Evolutionary conservation across 2,797 vertebrate genomes (phyloP).

Genomic region (Perodicticus potto): DNA sequence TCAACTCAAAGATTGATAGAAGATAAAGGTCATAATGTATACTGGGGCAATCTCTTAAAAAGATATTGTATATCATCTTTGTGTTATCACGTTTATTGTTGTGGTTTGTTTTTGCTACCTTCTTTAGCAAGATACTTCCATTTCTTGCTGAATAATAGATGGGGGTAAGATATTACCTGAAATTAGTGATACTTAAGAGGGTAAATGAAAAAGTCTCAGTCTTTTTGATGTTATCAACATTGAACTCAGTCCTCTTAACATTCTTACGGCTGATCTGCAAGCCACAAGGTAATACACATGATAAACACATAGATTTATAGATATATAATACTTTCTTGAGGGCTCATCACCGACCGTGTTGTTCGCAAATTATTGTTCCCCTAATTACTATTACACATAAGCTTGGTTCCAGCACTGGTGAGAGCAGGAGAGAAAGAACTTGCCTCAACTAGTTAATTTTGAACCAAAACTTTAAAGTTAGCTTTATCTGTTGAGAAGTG

Average conservation of each 20-base stretch:
- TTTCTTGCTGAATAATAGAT: background rate
- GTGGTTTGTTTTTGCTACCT: background rate
- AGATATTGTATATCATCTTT: background rate
- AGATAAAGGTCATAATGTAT: background rate
- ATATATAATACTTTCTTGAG: background rate
- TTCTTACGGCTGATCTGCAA: background rate
- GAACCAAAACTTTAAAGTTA: background rate
- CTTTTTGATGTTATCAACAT: background rate
- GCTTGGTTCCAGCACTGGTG: background rate
- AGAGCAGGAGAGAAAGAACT: background rate
- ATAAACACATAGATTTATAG: background rate
- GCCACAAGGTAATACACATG: background rate
- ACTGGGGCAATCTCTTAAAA: background rate
- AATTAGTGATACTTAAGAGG: background rate
- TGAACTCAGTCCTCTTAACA: background rate
- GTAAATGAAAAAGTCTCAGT: background rate
- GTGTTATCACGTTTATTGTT: background rate
- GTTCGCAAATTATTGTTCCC: background rate
- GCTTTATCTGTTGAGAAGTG: background rate
- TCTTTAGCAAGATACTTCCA: background rate
- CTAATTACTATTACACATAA: background rate
- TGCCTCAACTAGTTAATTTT: background rate
- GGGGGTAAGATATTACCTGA: background rate
- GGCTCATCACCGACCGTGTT: background rate
- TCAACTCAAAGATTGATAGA: background rate